A percentile compares a stretch with the other conserved stretches of the same genome.
Conservation (phyloP, 1,140 invertebrate species). For the Ctenoplectra terminalis region DNA sequence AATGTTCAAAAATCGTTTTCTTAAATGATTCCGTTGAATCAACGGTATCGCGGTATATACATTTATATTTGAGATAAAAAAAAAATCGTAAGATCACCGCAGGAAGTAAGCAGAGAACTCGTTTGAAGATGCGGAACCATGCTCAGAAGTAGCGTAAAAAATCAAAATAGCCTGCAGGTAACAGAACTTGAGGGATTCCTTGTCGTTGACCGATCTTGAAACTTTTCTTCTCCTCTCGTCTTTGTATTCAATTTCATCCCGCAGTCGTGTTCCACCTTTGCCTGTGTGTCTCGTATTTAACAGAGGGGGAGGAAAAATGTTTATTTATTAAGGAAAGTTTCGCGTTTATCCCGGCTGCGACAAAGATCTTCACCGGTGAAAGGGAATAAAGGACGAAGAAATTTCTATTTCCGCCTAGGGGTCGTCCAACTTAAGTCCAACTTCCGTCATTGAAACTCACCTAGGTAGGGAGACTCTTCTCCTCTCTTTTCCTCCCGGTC, state of each 20-base stretch:
- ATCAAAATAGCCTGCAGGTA: neutral
- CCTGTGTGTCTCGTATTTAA: constrained; percentile 15
- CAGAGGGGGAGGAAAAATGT: constrained; percentile 25
- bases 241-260: constrained; percentile 40
- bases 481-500: too few relatives aligned
- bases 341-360: constrained; percentile 28
- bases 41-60: too few relatives aligned
- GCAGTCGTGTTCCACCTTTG: neutral
- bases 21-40: too few relatives aligned
- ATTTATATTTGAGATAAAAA: too few relatives aligned
- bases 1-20: too few relatives aligned
- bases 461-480: neutral
- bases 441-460: constrained; percentile 67
- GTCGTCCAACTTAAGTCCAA: constrained; percentile 56
- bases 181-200: neutral
- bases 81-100: too few relatives aligned
- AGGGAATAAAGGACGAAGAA: constrained; percentile 46
- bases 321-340: constrained; percentile 52
- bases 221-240: neutral
- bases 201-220: neutral
- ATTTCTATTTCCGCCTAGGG: constrained; percentile 52
- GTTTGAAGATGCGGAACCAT: neutral
- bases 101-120: neutral
- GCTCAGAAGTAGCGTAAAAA: neutral
- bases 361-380: constrained; percentile 38